phyloP scores from a whole-genome alignment of 2,113 vertebrate species.

The Lepisosteus osseus region DNA sequence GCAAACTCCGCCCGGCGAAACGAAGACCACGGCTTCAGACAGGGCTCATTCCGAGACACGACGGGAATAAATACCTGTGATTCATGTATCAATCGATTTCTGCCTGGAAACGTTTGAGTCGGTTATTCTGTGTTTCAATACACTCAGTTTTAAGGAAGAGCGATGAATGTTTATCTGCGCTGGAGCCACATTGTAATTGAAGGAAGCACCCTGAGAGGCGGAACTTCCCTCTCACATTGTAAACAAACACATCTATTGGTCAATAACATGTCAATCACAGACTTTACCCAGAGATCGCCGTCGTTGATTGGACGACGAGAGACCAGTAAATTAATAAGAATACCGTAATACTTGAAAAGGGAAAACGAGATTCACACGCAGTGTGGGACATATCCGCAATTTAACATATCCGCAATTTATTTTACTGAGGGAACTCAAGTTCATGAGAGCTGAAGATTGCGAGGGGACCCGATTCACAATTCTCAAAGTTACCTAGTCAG shows the following conservation, averaged over 20 bases:
- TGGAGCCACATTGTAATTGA: constrained; percentile 7
- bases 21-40: no score
- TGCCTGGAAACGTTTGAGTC: not conserved
- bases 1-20: constrained; percentile 34
- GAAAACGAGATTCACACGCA: no score
- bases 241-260: constrained; percentile 1
- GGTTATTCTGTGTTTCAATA: not conserved
- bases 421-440: not conserved
- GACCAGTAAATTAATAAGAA: not conserved
- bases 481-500: no score
- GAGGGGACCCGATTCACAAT: no score
- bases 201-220: not conserved
- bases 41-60: no score
- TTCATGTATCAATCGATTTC: not conserved
- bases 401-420: no score
- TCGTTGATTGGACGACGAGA: not conserved
- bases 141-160: constrained; percentile 17
- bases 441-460: no score
- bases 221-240: not conserved
- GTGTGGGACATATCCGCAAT: no score
- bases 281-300: not conserved
- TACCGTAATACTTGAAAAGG: not conserved
- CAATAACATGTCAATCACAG: not conserved
- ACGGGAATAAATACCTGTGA: not conserved
- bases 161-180: constrained; percentile 42